Evolutionary conservation across 2,888 invertebrate species (phyloP).

Genomic region (Drosophila helvetica): DNA sequence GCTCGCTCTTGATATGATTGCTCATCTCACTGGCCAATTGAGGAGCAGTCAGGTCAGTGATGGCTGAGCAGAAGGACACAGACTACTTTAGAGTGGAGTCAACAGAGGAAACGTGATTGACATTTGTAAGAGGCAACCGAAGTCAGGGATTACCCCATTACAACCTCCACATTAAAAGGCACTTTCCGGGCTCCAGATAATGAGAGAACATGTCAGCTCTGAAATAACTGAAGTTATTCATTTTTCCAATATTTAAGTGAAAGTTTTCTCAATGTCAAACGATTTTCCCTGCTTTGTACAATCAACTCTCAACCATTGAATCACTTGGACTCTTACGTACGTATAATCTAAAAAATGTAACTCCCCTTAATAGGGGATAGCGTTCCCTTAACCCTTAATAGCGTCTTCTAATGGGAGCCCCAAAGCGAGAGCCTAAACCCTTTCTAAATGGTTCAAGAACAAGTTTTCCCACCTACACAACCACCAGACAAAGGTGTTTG

Average conservation of each 20-base stretch:
- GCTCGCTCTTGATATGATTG: background rate
- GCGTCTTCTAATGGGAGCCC: constrained; percentile 37
- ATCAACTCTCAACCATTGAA: too few species aligned
- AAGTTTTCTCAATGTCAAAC: too few species aligned
- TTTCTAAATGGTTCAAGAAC: constrained; percentile 31
- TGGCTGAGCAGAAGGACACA: too few species aligned
- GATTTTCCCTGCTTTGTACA: too few species aligned
- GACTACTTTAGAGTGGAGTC: background rate
- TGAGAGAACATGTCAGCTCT: too few species aligned
- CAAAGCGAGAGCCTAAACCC: constrained; percentile 17
- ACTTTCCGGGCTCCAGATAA: background rate
- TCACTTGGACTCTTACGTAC: too few species aligned
- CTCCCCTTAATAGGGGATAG: constrained; percentile 6
- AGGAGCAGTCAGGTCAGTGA: background rate
- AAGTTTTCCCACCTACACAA: constrained; percentile 12
- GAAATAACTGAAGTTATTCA: too few species aligned
- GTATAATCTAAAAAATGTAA: constrained; percentile 20
- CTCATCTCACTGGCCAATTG: background rate
- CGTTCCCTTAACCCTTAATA: too few species aligned
- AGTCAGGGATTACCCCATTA: background rate
- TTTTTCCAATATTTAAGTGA: too few species aligned
- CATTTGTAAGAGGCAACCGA: background rate
- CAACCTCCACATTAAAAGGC: background rate
- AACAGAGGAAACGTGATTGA: background rate
- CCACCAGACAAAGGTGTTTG: constrained; percentile 52